phyloP scores from a whole-genome alignment of 2,113 vertebrate species.

The Strigops habroptila region DNA sequence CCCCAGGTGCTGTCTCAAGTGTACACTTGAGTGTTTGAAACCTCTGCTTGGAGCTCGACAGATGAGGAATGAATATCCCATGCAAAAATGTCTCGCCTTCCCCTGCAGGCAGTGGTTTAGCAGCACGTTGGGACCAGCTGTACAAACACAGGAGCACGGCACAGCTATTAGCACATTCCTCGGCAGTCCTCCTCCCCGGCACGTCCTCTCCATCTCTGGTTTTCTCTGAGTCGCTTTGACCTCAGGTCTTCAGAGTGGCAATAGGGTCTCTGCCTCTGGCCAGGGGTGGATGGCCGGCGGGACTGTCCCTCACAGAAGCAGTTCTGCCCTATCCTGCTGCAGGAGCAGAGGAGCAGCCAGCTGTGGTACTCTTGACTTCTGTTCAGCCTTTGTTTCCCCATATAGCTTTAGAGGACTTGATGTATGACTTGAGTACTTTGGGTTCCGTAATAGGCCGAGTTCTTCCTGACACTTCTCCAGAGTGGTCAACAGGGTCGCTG shows the following conservation, averaged over 20 bases:
- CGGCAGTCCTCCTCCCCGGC: accelerated
- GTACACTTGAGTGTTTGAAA: neutral
- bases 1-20: neutral
- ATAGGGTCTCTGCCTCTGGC: accelerated
- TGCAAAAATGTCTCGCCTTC: neutral
- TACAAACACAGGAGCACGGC: neutral
- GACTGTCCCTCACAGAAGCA: neutral
- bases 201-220: neutral
- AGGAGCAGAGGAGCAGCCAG: neutral
- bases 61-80: neutral
- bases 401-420: neutral
- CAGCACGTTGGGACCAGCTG: neutral
- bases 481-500: neutral
- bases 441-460: neutral
- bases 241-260: neutral
- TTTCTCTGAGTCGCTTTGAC: neutral
- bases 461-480: neutral
- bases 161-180: neutral
- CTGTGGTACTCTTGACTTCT: accelerated
- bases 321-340: neutral
- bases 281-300: neutral
- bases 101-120: neutral
- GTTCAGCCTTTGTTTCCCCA: accelerated
- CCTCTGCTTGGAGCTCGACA: neutral
- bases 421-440: neutral